Evolutionary conservation across 2,113 vertebrate species (phyloP), one percentile per base, ranked within the genome.

Genomic region (Chloebia gouldiae): DNA sequence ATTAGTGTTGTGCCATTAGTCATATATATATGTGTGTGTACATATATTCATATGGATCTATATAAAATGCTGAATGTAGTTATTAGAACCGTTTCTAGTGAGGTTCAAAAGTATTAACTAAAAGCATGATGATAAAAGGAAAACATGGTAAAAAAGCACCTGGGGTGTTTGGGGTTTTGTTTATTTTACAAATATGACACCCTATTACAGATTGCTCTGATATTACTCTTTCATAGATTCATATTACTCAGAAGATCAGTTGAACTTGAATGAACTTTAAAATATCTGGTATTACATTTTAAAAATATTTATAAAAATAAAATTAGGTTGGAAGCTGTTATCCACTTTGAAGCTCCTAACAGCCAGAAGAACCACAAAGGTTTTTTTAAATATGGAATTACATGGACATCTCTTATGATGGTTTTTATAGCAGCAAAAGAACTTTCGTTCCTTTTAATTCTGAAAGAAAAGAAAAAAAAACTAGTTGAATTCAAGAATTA

Each of bases 101-200:
- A 75, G 28, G 10, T 59, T 94, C 63, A 75, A 66, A 53, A 63
- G 64, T 9, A 64, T 21, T 37, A 89, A 63, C 9, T 42, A 42
- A 50, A 83, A 84, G 15, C 10, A 78, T 25, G 17, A 72, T 53
- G 25, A 60, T 24, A 69, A 69, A 88, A 59, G 30, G 15, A 47
- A 79, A 72, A 44, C 1, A 1, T 25, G 3, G 17, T 54, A 45
- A 92, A 92, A 88, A 47, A 27, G 31, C 6, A 91, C 18, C 27
- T 49, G 24, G 8, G 2, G 1, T 2, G 16, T 54, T 49, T 13
- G 3, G 14, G 15, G 7, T 7, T 10, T 64, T 44, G 15, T 15
- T 69, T 37, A 5, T 53, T 68, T 40, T 27, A 31, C 8, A 40
- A 71, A 87, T 66, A 54, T 11, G 10, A 68, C 2, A 59, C 2